Percentiles rank a stretch among this genome's conserved stretches.
These are phyloP conservation scores for Rostratula benghalensis DNA, from an alignment of 2,113 vertebrate genomes.

Conservation along the genomic window DNA sequence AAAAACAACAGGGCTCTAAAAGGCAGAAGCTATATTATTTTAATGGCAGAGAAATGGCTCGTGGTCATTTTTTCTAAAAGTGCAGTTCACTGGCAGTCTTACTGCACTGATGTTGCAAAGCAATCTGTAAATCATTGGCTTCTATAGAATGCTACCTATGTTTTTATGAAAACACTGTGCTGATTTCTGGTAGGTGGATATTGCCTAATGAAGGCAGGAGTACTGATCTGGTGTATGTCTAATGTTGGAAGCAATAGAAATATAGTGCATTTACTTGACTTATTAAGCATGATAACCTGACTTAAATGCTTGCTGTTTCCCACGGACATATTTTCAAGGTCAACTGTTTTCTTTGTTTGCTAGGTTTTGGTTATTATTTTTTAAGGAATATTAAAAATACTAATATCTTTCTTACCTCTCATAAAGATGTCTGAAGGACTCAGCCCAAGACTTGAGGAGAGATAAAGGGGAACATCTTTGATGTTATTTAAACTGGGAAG, in stretches of 20 bases:
- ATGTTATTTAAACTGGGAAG: neutral
- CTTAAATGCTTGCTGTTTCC: neutral
- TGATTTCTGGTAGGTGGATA: neutral
- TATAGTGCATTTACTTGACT: neutral
- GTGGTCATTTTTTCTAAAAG: neutral
- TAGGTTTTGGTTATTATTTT: neutral
- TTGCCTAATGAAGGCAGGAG: neutral
- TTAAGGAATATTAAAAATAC: neutral
- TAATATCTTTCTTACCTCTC: neutral
- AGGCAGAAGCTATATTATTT: constrained; percentile 2
- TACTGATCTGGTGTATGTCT: neutral
- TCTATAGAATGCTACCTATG: neutral
- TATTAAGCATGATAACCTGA: neutral
- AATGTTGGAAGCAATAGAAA: neutral
- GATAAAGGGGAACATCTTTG: neutral
- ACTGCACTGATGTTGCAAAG: neutral
- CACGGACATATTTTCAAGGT: neutral
- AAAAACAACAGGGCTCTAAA: neutral
- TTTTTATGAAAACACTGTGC: neutral
- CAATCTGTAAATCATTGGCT: neutral
- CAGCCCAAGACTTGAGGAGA: neutral
- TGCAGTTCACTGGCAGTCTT: neutral
- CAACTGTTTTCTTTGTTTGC: neutral
- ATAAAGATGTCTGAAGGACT: neutral
- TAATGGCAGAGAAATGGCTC: neutral